Conservation (phyloP, 2,113 vertebrate species). For the Vimba vimba region DNA sequence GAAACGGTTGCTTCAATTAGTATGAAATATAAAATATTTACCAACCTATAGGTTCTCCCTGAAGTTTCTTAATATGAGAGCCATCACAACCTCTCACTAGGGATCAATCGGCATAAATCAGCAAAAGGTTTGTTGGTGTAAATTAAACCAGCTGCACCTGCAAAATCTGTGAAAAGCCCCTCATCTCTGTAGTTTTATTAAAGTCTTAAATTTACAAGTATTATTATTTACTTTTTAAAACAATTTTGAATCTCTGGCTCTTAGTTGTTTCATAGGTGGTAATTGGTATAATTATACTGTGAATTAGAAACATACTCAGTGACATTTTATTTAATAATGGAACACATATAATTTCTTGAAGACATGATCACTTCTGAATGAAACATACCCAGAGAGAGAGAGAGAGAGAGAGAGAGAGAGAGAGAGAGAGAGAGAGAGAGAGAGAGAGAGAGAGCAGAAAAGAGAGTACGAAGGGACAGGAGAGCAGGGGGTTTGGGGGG, state of each 20-base stretch:
- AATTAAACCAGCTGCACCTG: slow-evolving; percentile 2
- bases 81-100: slow-evolving; percentile 24
- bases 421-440: no score
- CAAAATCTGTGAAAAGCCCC: slow-evolving; percentile 6
- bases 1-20: slow-evolving; percentile 27
- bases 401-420: background rate
- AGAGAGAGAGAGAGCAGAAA: no score
- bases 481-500: background rate
- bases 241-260: background rate
- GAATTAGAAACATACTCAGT: background rate
- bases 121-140: background rate
- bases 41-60: slow-evolving; percentile 46
- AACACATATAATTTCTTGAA: background rate
- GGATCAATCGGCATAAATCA: slow-evolving; percentile 8
- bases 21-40: slow-evolving; percentile 27
- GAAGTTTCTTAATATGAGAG: slow-evolving; percentile 51
- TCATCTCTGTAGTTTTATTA: background rate
- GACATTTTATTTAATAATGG: background rate
- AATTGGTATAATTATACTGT: background rate
- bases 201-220: background rate
- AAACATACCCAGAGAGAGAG: no score
- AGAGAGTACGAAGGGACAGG: background rate
- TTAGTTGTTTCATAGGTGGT: background rate
- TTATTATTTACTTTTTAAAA: background rate
- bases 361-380: background rate